Evolutionary conservation across 2,113 vertebrate species (phyloP).

Genomic region (Arvicanthis niloticus): DNA sequence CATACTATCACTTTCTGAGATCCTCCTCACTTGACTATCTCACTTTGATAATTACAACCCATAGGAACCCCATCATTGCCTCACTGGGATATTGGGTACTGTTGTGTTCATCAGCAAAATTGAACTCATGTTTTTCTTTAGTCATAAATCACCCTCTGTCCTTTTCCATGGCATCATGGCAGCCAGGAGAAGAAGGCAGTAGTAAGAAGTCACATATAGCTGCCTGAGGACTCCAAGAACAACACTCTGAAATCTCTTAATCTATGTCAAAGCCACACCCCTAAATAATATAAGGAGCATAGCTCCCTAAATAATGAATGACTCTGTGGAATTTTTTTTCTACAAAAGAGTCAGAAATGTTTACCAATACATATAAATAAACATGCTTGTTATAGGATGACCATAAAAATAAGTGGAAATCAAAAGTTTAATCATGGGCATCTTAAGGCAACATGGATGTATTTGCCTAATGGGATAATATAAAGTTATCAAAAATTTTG

Average conservation of each 20-base stretch:
- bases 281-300: too few relatives aligned
- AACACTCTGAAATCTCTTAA: not conserved
- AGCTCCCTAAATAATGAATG: not conserved
- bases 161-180: not conserved
- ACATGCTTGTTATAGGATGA: not conserved
- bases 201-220: not conserved
- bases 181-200: not conserved
- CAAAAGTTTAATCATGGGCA: not conserved
- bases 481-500: constrained; percentile 33
- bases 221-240: not conserved
- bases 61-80: not conserved
- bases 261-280: too few relatives aligned
- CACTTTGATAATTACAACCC: not conserved
- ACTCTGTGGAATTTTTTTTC: not conserved
- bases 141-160: too few relatives aligned
- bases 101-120: not conserved
- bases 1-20: not conserved
- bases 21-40: not conserved
- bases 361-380: not conserved
- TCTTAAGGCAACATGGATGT: not conserved
- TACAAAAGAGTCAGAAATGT: not conserved
- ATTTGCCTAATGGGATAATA: constrained; percentile 16
- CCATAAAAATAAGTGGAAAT: not conserved
- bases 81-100: not conserved
- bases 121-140: not conserved